Evolutionary conservation across 2,888 invertebrate genomes (phyloP).

Genomic region (Scaptomyza reducta): DNA sequence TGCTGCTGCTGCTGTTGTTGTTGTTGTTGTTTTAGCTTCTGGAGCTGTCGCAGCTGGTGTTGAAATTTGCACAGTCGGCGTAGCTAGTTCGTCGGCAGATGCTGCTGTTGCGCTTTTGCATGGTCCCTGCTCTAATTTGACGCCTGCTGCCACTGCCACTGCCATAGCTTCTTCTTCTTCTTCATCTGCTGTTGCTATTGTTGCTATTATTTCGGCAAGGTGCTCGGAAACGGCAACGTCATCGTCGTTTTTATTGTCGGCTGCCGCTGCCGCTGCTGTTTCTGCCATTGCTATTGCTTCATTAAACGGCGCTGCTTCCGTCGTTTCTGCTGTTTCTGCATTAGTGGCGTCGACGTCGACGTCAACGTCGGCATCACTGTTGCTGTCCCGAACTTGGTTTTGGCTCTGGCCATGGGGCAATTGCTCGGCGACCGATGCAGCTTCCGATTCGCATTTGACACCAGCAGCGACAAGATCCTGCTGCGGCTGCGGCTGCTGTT

Average conservation of each 20-base stretch:
- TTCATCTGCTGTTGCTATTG: conserved; percentile 9
- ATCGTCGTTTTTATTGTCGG: no score
- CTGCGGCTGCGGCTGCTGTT: conserved; percentile 8
- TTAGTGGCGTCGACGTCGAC: neutral
- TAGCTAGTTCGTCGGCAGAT: conserved; percentile 20
- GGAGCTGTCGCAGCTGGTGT: conserved; percentile 17
- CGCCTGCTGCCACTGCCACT: conserved; percentile 16
- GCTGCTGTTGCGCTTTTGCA: conserved; percentile 30
- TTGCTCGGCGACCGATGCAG: conserved; percentile 26
- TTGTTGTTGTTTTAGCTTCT: conserved; percentile 11
- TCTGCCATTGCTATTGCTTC: conserved; percentile 15
- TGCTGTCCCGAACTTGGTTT: conserved; percentile 25
- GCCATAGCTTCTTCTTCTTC: conserved; percentile 13
- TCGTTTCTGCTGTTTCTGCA: conserved; percentile 8
- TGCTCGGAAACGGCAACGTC: no score
- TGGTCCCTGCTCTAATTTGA: conserved; percentile 56
- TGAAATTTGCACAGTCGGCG: conserved; percentile 11
- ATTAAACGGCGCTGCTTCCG: no score
- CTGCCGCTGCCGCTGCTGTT: conserved; percentile 3
- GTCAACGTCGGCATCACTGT: conserved; percentile 13
- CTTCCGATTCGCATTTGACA: conserved; percentile 54
- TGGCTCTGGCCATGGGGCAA: conserved; percentile 42
- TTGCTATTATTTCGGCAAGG: no score
- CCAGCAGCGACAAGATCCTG: conserved; percentile 22
- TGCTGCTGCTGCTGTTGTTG: conserved; percentile 15